A percentile compares a stretch with the other conserved stretches of the same genome.
Conservation (phyloP, 2,888 invertebrate species). For the Iselma pallidipennis region DNA sequence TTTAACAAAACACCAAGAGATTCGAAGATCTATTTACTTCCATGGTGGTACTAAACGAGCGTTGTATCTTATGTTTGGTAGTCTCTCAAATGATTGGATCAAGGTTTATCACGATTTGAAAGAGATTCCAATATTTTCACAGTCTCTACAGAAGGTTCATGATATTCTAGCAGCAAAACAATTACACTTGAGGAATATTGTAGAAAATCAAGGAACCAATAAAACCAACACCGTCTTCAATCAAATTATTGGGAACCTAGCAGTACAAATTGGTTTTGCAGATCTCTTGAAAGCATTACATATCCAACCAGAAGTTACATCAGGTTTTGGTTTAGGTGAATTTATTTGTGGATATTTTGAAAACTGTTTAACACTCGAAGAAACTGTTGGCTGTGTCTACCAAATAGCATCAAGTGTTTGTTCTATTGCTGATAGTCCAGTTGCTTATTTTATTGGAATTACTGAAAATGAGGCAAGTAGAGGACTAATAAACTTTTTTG, state of each 20-base stretch:
- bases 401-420: neutral
- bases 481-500: no score
- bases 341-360: slow-evolving; percentile 91
- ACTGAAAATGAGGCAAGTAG: no score
- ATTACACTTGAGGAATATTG: slow-evolving; percentile 10
- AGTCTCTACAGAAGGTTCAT: slow-evolving; percentile 62
- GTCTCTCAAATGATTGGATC: slow-evolving; percentile 89
- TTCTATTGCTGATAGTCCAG: no score
- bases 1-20: neutral
- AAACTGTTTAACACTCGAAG: slow-evolving; percentile 79
- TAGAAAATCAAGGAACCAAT: no score
- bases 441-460: no score
- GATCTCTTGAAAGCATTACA: slow-evolving; percentile 60
- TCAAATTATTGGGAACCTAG: slow-evolving; percentile 42
- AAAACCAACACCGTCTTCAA: neutral
- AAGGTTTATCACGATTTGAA: slow-evolving; percentile 81
- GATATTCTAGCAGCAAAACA: neutral
- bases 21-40: neutral
- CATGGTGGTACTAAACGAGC: slow-evolving; percentile 1
- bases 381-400: slow-evolving; percentile 64
- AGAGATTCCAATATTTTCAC: slow-evolving; percentile 72
- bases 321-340: slow-evolving; percentile 85
- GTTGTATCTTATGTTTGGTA: slow-evolving; percentile 73
- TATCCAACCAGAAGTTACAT: slow-evolving; percentile 34
- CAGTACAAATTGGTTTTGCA: slow-evolving; percentile 61